Conservation (phyloP, 2,797 vertebrate species). For the Simalia tracyae region DNA sequence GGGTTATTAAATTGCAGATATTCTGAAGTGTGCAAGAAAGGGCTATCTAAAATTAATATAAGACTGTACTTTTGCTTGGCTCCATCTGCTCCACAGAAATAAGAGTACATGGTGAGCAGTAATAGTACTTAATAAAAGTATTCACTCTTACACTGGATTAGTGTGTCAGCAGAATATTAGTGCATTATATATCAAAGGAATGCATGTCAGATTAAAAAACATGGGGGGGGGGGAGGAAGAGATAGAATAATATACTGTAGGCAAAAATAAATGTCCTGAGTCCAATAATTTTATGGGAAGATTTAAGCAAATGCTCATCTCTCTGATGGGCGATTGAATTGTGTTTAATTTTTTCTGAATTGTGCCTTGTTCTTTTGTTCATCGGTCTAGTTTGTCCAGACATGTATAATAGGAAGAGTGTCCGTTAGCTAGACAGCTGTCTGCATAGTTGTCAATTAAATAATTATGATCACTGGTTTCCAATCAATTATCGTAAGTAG, state of each 20-base stretch:
- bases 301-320: not conserved
- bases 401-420: not conserved
- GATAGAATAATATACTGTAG: not conserved
- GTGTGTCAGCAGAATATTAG: not conserved
- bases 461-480: accelerated
- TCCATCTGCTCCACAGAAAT: conserved; percentile 40
- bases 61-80: conserved; percentile 43
- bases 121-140: conserved; percentile 31
- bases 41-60: conserved; percentile 43
- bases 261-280: not conserved
- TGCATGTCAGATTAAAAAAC: not conserved
- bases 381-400: not conserved
- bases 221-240: not conserved
- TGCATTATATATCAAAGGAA: not conserved
- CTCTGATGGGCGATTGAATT: not conserved
- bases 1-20: conserved; percentile 47
- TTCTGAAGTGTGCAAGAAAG: conserved; percentile 50
- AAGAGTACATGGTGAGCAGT: not conserved
- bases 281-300: not conserved
- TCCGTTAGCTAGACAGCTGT: not conserved
- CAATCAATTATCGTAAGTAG: not conserved
- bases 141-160: conserved; percentile 2
- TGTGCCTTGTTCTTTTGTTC: not conserved
- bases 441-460: accelerated
- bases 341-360: not conserved